Evolutionary conservation across 2,113 vertebrate species (phyloP).

Genomic region (Larimichthys polyactis): DNA sequence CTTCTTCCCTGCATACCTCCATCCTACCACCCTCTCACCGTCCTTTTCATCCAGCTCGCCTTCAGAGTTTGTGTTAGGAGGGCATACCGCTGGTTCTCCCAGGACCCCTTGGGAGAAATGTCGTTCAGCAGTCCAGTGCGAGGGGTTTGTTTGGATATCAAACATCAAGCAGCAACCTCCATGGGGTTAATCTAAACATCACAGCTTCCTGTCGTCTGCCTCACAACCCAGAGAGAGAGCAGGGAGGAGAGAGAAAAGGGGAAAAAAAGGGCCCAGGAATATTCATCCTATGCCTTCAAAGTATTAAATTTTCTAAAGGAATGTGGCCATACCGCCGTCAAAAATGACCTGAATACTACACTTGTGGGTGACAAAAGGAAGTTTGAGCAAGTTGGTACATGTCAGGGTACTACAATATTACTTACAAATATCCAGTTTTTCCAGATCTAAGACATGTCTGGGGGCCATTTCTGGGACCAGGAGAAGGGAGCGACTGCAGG

Average conservation of each 20-base stretch:
- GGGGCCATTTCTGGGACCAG: slow-evolving; percentile 28
- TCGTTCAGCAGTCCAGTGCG: slow-evolving; percentile 53
- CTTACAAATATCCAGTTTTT: slow-evolving; percentile 56
- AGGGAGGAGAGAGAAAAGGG: not conserved
- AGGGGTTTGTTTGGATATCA: slow-evolving; percentile 81
- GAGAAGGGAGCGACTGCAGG: slow-evolving; percentile 44
- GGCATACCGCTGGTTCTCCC: slow-evolving; percentile 67
- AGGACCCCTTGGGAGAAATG: slow-evolving; percentile 67
- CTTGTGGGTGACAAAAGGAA: slow-evolving; percentile 2
- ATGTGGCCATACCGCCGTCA: slow-evolving; percentile 1
- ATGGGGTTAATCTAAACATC: slow-evolving; percentile 76
- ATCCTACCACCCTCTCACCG: slow-evolving; percentile 45
- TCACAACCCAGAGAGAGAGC: slow-evolving; percentile 16
- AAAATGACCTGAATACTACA: slow-evolving; percentile 18
- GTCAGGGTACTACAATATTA: slow-evolving; percentile 11
- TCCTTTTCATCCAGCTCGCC: slow-evolving; percentile 60
- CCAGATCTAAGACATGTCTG: slow-evolving; percentile 35
- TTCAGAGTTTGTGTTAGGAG: slow-evolving; percentile 64
- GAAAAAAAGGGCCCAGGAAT: not conserved
- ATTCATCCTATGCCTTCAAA: slow-evolving; percentile 20
- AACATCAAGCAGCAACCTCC: slow-evolving; percentile 76
- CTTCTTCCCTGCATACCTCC: slow-evolving; percentile 50
- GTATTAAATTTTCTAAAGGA: not conserved
- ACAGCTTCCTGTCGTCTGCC: slow-evolving; percentile 73
- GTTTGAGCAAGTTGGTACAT: slow-evolving; percentile 38